Conservation (phyloP, 2,113 vertebrate species). For the cat (Felis catus) region F.catus_Fca126_mat1.0 CM031419.1:28712501-28713000, state of each 20-base stretch:
- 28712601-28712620: background rate
- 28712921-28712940: background rate
- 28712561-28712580: background rate
- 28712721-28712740: background rate
- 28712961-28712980: background rate
- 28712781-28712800: accelerated
- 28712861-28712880: background rate
- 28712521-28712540: background rate
- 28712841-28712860: accelerated
- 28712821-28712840: background rate
- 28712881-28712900: background rate
- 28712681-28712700: background rate
- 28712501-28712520: background rate
- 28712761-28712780: background rate
- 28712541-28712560: background rate
- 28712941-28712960: background rate
- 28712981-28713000: background rate
- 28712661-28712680: background rate
- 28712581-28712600: accelerated
- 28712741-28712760: background rate
- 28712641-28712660: accelerated
- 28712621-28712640: background rate
- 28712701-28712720: background rate
- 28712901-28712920: background rate
- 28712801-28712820: background rate